Evolutionary conservation across 2,888 invertebrate genomes (phyloP), one percentile per base, ranked within the genome.

Genomic region (Tenthredo livida): DNA sequence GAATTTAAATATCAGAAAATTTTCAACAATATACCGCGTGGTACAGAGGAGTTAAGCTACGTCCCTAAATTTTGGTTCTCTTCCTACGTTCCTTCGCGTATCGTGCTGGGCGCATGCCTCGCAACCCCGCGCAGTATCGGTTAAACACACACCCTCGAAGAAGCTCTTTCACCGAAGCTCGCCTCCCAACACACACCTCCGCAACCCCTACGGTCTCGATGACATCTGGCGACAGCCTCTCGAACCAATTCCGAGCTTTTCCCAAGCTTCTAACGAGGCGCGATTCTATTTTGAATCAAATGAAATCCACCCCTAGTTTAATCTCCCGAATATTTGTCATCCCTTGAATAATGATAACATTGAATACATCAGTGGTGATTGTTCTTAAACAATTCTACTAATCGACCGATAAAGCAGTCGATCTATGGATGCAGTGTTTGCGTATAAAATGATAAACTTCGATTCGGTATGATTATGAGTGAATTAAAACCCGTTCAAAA

Each of bases 61-160:
- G 87, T 84, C 86, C 88, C 88, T 88, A 86, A 85, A 86, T 87
- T 88, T 86, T 85, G 86, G 88, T 86, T 86, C 87, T 85, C 87
- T 86, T 84, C 86, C 70, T 84, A 67, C 85, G 87, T 85, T 72
- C 85, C 84, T 84, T 85, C 61, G 82, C 77, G 58, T 50, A 67
- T 67, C 29, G 9, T 29, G 83, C 1, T 12, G 72, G 50, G 86
- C 87, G 88, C 88, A 87, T 88, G 87, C 87, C 86, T 86, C 86
- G 85, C 82, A 82, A 83, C 85, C 85, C 85, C 85, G 70, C 85
- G 84, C 85, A 84, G 83, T 84, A 73, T 73, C 85, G 85, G 83
- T 72, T 84, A 85, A 72, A 84, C 86, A 80, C 84, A 85, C 72
- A 85, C 86, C 86, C 80, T 65, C 85, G 80, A 84, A 86, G 86